These are phyloP conservation scores for Agrilus cyanescens DNA, from an alignment of 2,888 invertebrate species.

Conservation along the genomic window DNA sequence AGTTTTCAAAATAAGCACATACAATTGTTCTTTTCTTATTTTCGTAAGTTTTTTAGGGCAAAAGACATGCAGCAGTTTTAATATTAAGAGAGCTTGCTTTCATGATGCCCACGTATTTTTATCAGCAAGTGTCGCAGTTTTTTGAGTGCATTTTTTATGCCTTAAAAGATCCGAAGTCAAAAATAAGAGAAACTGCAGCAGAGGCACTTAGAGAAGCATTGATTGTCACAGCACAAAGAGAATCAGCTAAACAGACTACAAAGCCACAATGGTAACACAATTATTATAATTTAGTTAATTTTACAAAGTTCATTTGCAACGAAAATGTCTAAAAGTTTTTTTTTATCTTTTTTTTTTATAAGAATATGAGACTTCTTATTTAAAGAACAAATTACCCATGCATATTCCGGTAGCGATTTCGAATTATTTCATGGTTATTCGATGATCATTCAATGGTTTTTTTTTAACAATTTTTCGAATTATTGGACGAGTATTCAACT, in stretches of 20 bases:
- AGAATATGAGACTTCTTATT: too few relatives aligned
- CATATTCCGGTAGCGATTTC: too few relatives aligned
- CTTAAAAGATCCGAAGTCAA: constrained; percentile 80
- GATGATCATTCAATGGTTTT: too few relatives aligned
- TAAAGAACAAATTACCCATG: too few relatives aligned
- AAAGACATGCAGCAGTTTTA: constrained; percentile 84
- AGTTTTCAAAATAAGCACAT: neutral
- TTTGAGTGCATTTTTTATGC: constrained; percentile 90
- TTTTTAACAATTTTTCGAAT: too few relatives aligned
- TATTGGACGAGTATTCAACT: too few relatives aligned
- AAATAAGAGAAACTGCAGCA: constrained; percentile 85
- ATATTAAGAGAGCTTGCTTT: constrained; percentile 87
- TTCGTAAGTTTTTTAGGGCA: constrained; percentile 44
- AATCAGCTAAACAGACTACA: constrained; percentile 85
- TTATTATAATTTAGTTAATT: constrained; percentile 1
- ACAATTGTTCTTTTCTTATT: constrained; percentile 2
- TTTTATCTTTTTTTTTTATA: too few relatives aligned
- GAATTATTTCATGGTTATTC: too few relatives aligned
- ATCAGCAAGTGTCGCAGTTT: constrained; percentile 84
- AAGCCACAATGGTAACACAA: constrained; percentile 67
- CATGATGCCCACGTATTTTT: constrained; percentile 95
- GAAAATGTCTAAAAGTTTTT: neutral
- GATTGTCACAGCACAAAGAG: constrained; percentile 89
- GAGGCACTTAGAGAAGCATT: constrained; percentile 91
- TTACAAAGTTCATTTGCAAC: neutral